Evolutionary conservation across 1,140 invertebrate species (phyloP), one percentile per base, ranked within the genome.

Genomic region (Pissodes strobi): DNA sequence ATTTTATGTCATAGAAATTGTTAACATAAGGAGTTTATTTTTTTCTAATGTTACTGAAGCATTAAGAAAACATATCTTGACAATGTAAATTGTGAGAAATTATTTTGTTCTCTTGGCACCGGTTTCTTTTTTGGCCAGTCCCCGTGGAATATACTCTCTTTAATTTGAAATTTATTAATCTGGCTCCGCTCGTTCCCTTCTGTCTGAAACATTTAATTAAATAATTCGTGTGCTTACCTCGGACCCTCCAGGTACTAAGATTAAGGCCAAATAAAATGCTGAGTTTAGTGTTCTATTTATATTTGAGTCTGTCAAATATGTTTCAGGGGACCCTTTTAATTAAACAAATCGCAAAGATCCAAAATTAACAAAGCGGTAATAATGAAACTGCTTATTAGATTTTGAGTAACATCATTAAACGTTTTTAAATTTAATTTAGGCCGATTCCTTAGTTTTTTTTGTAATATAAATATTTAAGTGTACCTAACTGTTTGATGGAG

Each of bases 141-240:
- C 49, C 12, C 18, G 49, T 52, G 25, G 25, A 27, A 9, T 5
- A 9, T 6, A 21, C 46, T 13, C 23, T 13, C 2, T 18, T 52
- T 52, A 34, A 18, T 52, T 52, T 23, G 9, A 37, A 52, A 52
- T 18, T 49, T 52, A 52, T 52, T 52, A 52, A 52, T 52, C 49
- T 52, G 13, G 1, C 18, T 37, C n/a, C 18, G 25, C 30, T 19
- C 49, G n/a, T 52, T 52, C 49, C 37, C 30, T 37, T 52, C 37
- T 52, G 49, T 52, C 17, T 27, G 25, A 52, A 52, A 52, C 49
- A 52, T 52, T 52, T 52, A 52, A 52, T 52, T 52, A 52, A 52
- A 52, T 37, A 52, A 52, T 52, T 52, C 49, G 49, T 52, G 49
- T 37, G 49, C 49, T 27, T 52, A 52, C 25, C 49, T 34, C 13